Evolutionary conservation across 2,797 vertebrate genomes (phyloP).

Genomic region (Ctenochaetus hawaiiensis): DNA sequence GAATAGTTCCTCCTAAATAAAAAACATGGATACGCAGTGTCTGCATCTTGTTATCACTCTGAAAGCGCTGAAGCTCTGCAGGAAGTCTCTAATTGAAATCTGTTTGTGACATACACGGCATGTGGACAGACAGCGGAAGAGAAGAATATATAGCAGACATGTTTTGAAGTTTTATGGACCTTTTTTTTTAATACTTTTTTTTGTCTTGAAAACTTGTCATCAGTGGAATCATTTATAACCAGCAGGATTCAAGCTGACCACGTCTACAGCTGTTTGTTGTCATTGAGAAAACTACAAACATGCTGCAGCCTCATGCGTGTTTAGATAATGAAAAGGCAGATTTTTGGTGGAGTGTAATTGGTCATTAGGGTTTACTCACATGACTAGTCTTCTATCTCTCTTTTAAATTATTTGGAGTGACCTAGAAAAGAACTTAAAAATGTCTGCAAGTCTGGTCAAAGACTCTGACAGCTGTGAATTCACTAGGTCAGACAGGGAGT

Average conservation of each 20-base stretch:
- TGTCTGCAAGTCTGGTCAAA: slow-evolving; percentile 15
- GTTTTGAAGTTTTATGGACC: too few species aligned
- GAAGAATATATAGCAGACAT: too few species aligned
- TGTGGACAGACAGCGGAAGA: too few species aligned
- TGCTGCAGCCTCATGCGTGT: not conserved
- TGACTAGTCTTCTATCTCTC: slow-evolving; percentile 2
- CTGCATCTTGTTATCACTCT: not conserved
- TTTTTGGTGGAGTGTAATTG: not conserved
- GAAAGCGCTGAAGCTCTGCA: slow-evolving; percentile 3
- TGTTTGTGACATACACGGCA: too few species aligned
- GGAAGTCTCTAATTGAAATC: not conserved
- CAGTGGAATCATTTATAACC: slow-evolving; percentile 14
- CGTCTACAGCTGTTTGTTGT: slow-evolving; percentile 19
- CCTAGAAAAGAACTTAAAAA: slow-evolving; percentile 18
- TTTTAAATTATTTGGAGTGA: slow-evolving; percentile 15
- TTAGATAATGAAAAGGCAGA: not conserved
- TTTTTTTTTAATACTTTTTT: not conserved
- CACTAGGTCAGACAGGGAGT: slow-evolving; percentile 42
- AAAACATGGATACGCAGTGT: not conserved
- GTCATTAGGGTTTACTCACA: not conserved
- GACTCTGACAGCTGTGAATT: slow-evolving; percentile 45
- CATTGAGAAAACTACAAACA: too few species aligned
- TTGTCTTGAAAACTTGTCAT: slow-evolving; percentile 33
- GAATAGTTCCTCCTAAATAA: not conserved
- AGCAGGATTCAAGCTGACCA: slow-evolving; percentile 12